Evolutionary conservation across 2,888 invertebrate species (phyloP).

Genomic region (Brassicogethes aeneus): DNA sequence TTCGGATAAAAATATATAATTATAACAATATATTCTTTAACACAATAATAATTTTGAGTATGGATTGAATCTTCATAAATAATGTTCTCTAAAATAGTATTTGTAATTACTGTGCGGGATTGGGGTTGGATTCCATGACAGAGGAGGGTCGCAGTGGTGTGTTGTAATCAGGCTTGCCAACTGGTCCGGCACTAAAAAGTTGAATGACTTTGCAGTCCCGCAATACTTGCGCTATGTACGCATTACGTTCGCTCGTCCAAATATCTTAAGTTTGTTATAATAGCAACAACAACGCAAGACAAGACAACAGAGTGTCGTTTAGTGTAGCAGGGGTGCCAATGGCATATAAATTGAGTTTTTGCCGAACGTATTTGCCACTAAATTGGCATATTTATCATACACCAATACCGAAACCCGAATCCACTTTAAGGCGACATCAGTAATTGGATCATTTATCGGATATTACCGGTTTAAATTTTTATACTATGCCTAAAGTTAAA

Average conservation of each 20-base stretch:
- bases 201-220: constrained; percentile 34
- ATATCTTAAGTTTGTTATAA: constrained; percentile 11
- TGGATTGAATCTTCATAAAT: no score
- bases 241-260: constrained; percentile 23
- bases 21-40: no score
- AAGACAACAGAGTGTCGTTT: constrained; percentile 1
- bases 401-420: no score
- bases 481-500: no score
- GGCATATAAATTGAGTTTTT: not conserved
- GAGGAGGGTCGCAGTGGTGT: constrained; percentile 3
- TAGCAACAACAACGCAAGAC: constrained; percentile 6
- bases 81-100: no score
- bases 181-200: constrained; percentile 36
- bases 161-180: constrained; percentile 31
- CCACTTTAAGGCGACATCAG: not conserved
- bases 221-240: constrained; percentile 25
- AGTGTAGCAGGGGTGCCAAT: not conserved
- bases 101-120: no score
- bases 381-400: not conserved
- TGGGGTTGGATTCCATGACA: no score
- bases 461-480: no score
- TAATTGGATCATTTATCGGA: no score
- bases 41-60: no score
- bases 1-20: no score
- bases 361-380: not conserved